Conservation (phyloP, 2,888 invertebrate genomes). For the Callinectes sapidus region DNA sequence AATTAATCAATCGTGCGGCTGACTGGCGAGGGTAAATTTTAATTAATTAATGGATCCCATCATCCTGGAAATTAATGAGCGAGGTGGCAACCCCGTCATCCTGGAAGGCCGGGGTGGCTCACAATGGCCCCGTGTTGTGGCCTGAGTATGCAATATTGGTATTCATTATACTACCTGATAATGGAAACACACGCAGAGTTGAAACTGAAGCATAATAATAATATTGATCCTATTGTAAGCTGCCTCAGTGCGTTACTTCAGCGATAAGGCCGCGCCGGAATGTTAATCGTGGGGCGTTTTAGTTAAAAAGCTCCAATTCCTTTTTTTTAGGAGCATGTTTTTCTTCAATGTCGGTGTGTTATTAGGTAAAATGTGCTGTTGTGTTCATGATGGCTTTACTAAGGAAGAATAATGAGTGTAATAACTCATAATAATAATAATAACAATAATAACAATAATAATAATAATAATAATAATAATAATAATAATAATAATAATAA, state of each 20-base stretch:
- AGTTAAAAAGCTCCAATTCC: neutral
- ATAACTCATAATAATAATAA: too few relatives aligned
- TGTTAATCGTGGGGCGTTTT: neutral
- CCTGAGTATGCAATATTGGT: constrained; percentile 19
- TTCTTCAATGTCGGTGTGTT: neutral
- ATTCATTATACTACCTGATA: constrained; percentile 27
- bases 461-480: too few relatives aligned
- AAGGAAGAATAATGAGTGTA: too few relatives aligned
- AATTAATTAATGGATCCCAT: constrained; percentile 51
- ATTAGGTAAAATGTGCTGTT: neutral
- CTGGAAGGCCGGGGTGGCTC: constrained; percentile 17
- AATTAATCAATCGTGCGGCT: constrained; percentile 35
- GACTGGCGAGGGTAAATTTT: constrained; percentile 47
- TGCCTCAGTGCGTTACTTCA: neutral
- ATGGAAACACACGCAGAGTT: neutral
- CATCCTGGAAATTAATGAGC: constrained; percentile 43
- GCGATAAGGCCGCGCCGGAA: neutral
- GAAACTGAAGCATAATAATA: constrained; percentile 26
- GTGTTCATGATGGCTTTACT: neutral
- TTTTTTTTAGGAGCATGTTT: neutral
- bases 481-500: too few relatives aligned
- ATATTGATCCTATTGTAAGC: neutral
- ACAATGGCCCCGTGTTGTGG: constrained; percentile 13
- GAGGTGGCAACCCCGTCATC: constrained; percentile 41
- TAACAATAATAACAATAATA: too few relatives aligned